Percentiles rank a stretch among this genome's conserved stretches.
phyloP scores from a whole-genome alignment of 2,888 invertebrate genomes.

The Dioctria rufipes region DNA sequence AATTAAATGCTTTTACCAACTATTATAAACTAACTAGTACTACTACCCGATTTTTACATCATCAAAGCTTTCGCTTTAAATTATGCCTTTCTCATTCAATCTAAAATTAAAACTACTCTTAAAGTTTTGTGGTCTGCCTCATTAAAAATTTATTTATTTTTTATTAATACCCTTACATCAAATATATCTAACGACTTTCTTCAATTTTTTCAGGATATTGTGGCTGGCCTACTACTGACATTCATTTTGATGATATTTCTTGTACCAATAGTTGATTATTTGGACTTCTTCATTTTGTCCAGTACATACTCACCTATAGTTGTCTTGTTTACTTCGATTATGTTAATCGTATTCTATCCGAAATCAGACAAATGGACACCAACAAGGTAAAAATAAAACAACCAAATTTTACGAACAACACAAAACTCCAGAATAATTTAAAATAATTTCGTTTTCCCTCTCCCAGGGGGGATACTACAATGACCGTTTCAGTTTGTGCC shows the following conservation, averaged over 20 bases:
- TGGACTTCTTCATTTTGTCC: constrained; percentile 82
- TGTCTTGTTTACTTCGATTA: constrained; percentile 77
- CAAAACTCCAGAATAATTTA: constrained; percentile 16
- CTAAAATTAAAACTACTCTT: too few relatives aligned
- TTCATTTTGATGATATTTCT: constrained; percentile 79
- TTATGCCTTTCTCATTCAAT: too few relatives aligned
- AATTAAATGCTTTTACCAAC: too few relatives aligned
- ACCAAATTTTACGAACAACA: background rate
- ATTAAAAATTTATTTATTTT: too few relatives aligned
- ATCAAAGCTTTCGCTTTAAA: too few relatives aligned
- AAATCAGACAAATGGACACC: constrained; percentile 91
- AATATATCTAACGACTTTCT: too few relatives aligned
- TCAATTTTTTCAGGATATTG: constrained; percentile 79
- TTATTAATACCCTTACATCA: too few relatives aligned
- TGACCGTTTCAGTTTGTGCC: constrained; percentile 86
- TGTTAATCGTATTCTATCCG: constrained; percentile 85
- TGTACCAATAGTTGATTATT: constrained; percentile 81
- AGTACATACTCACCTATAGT: constrained; percentile 77
- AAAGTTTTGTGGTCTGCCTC: too few relatives aligned
- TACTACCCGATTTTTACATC: too few relatives aligned
- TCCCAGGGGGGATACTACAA: constrained; percentile 89
- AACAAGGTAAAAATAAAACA: constrained; percentile 76
- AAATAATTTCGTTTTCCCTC: constrained; percentile 59
- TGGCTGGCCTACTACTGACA: constrained; percentile 83
- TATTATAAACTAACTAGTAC: too few relatives aligned